Evolutionary conservation across 1,140 invertebrate species (phyloP), one percentile per base, ranked within the genome.

Genomic region (Drosophila albomicans): DNA sequence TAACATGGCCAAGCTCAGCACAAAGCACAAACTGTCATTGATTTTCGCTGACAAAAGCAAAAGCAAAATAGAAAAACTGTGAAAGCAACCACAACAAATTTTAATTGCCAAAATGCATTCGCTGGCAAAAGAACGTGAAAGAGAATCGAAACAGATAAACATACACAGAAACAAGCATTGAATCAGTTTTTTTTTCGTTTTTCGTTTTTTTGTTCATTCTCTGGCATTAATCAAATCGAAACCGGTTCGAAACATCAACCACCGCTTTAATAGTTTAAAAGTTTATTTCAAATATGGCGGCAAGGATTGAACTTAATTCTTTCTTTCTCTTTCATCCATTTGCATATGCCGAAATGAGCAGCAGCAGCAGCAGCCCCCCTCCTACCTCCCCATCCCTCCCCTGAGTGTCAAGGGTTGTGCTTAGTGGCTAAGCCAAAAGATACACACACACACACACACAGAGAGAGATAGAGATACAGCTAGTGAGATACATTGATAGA

Each of bases 331-430:
- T 25, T 25, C 20, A 25, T 6, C 49, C 81, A 85, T 82, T 85
- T 82, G 77, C 81, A 84, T 84, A 84, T 84, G 82, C 76, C 80
- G 52, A 86, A 88, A 81, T 81, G 85, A 88, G 85, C 84, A 88
- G 57, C 72, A 66, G 72, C 2, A 20, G 20, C 20, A 20, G 20
- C 20, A 20, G 20, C 20, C 20, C 20, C 20, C 20, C 20, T 20
- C 20, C 20, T 16, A 1, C 16, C 16, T 2, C 16, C 16, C 1
- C 16, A 1, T 25, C 20, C 20, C 20, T 25, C 57, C 64, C 67
- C 32, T 38, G n/a, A 13, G 20, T 5, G 5, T 15, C 20, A 56
- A 59, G 82, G 82, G 82, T 82, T 87, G 82, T 78, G 66, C 54
- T 20, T 46, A 54, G 45, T 43, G 51, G 41, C 48, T 88, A 87